Evolutionary conservation across 2,797 vertebrate genomes (phyloP).

Genomic region (Masticophis lateralis): DNA sequence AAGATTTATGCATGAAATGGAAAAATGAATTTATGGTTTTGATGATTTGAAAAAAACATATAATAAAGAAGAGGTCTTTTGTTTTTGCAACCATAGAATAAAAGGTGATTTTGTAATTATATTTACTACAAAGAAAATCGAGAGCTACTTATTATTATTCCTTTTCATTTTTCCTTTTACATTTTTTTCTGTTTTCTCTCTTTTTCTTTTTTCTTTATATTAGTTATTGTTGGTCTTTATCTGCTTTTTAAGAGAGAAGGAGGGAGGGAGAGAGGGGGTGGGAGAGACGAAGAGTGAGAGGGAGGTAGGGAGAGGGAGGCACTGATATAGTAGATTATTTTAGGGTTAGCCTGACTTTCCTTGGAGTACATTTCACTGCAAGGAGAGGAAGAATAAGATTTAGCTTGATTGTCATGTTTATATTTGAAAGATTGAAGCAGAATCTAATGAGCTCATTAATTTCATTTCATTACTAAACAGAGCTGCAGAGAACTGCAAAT

Average conservation of each 20-base stretch:
- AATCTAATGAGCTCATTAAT: conserved; percentile 73
- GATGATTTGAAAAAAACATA: background rate
- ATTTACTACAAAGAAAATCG: background rate
- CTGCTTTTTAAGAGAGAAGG: background rate
- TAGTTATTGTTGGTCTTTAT: background rate
- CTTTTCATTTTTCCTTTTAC: no score
- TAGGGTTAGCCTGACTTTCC: conserved; percentile 18
- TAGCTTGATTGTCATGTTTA: conserved; percentile 34
- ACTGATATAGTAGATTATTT: conserved; percentile 48
- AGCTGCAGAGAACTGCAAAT: conserved; percentile 69
- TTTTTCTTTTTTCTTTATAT: no score
- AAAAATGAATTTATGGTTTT: background rate
- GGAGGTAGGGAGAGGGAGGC: fast-evolving
- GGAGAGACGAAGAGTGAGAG: no score
- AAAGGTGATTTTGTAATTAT: background rate
- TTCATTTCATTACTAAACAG: conserved; percentile 72
- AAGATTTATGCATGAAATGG: background rate
- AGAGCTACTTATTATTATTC: no score
- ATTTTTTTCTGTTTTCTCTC: no score
- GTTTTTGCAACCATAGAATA: background rate
- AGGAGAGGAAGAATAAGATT: conserved; percentile 3
- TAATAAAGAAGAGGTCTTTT: background rate
- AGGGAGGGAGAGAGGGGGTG: no score
- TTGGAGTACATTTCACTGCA: background rate
- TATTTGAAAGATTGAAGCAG: conserved; percentile 65